Conservation (phyloP, 2,888 invertebrate genomes). For the Tenthredo scrophulariae region DNA sequence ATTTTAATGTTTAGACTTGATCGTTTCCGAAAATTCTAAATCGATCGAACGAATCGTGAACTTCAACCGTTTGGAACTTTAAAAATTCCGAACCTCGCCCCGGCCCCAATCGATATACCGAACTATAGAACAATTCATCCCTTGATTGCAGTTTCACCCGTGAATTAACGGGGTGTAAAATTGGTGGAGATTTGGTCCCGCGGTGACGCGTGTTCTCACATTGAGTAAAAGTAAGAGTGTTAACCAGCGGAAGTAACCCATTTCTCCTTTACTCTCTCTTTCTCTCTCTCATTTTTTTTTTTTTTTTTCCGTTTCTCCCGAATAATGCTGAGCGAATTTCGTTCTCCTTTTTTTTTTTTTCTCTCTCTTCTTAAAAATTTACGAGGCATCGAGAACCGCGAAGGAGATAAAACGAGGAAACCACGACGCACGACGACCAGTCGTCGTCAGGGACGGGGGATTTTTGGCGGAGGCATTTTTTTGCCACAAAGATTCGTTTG, state of each 20-base stretch:
- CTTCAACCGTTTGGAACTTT: too few species aligned
- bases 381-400: neutral
- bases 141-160: slow-evolving; percentile 39
- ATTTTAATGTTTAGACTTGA: too few species aligned
- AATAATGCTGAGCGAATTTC: neutral
- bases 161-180: slow-evolving; percentile 21
- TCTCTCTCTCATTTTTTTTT: neutral
- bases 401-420: neutral
- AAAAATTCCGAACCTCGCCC: too few species aligned
- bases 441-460: slow-evolving; percentile 9
- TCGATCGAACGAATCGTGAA: too few species aligned
- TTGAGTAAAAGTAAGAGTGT: slow-evolving; percentile 4
- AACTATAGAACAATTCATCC: slow-evolving; percentile 13
- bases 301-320: neutral
- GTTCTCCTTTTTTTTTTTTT: neutral
- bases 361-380: neutral
- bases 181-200: neutral
- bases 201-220: slow-evolving; percentile 23
- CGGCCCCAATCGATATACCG: neutral
- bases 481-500: slow-evolving; percentile 57
- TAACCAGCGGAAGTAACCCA: neutral
- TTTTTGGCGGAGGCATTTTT: neutral
- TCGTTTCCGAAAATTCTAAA: too few species aligned
- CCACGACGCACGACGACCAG: neutral
- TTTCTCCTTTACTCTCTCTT: neutral